Evolutionary conservation across 1,140 invertebrate species (phyloP).

Genomic region (Caenorhabditis latens): DNA sequence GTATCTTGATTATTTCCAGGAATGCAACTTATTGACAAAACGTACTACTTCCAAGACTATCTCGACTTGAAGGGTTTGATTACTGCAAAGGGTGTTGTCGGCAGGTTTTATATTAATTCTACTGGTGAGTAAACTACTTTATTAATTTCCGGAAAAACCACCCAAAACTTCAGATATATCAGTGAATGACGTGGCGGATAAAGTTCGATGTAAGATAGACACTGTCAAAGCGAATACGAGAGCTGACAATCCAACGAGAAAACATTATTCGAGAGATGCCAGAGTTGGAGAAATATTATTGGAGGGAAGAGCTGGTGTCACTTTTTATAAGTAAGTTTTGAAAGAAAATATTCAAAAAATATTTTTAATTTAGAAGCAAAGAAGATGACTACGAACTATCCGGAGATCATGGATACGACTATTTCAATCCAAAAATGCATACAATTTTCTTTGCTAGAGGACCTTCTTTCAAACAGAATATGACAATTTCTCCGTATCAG

Average conservation of each 20-base stretch:
- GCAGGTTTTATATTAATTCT: constrained; percentile 58
- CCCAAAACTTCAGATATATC: not conserved
- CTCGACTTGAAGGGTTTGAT: constrained; percentile 39
- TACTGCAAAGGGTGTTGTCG: constrained; percentile 58
- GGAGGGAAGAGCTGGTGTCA: constrained; percentile 66
- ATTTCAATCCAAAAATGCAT: constrained; percentile 64
- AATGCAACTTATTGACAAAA: constrained; percentile 65
- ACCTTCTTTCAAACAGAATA: constrained; percentile 64
- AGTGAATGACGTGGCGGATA: constrained; percentile 17
- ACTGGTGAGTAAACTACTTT: not conserved
- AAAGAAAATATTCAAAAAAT: not conserved
- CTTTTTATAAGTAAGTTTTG: constrained; percentile 64
- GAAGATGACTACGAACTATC: constrained; percentile 54
- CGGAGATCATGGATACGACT: constrained; percentile 69
- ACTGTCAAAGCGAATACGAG: constrained; percentile 52
- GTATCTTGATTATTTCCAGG: constrained; percentile 8
- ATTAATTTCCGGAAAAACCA: not conserved
- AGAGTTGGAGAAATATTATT: constrained; percentile 70
- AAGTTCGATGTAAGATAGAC: constrained; percentile 28
- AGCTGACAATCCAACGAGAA: constrained; percentile 69
- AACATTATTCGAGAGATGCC: constrained; percentile 67
- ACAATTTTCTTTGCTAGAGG: constrained; percentile 70
- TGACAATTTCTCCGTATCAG: constrained; percentile 67
- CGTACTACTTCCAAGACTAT: constrained; percentile 50
- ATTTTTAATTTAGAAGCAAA: constrained; percentile 54